phyloP scores from a whole-genome alignment of 2,797 vertebrate genomes.

The Tamandua tetradactyla region DNA sequence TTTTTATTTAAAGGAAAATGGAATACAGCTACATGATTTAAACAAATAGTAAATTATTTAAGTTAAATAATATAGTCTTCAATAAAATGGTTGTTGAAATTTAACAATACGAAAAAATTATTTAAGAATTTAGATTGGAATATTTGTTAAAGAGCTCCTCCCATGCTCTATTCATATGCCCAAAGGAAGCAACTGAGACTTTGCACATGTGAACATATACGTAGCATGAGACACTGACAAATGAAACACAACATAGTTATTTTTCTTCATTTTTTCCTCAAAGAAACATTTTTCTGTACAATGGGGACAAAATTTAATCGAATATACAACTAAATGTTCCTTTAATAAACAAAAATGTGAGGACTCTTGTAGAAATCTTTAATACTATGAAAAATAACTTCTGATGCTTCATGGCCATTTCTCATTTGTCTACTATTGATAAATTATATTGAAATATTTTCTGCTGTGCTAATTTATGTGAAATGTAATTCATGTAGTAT shows the following conservation, averaged over 20 bases:
- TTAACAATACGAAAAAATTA: not conserved
- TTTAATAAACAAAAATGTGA: constrained; percentile 52
- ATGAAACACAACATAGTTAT: not conserved
- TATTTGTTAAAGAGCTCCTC: not conserved
- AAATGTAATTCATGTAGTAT: constrained; percentile 63
- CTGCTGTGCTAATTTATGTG: constrained; percentile 46
- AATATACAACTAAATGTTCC: constrained; percentile 41
- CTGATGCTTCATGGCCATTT: constrained; percentile 39
- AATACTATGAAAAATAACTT: constrained; percentile 43
- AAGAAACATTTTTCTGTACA: not conserved
- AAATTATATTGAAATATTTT: constrained; percentile 53
- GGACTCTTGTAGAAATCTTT: not conserved
- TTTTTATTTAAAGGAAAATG: not conserved
- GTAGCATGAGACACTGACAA: not conserved
- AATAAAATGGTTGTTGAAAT: not conserved
- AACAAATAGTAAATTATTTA: not conserved
- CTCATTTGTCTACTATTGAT: constrained; percentile 25
- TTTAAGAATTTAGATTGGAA: not conserved
- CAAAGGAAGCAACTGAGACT: not conserved
- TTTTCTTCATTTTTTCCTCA: not conserved
- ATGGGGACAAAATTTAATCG: constrained; percentile 36
- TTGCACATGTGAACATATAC: constrained; percentile 36
- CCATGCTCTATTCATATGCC: not conserved
- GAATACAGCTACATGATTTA: not conserved
- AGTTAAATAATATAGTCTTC: not conserved